A percentile compares a stretch with the other conserved stretches of the same genome.
These are phyloP conservation scores for Falcunculus frontatus DNA, from an alignment of 2,113 vertebrate species.

Conservation along the genomic window DNA sequence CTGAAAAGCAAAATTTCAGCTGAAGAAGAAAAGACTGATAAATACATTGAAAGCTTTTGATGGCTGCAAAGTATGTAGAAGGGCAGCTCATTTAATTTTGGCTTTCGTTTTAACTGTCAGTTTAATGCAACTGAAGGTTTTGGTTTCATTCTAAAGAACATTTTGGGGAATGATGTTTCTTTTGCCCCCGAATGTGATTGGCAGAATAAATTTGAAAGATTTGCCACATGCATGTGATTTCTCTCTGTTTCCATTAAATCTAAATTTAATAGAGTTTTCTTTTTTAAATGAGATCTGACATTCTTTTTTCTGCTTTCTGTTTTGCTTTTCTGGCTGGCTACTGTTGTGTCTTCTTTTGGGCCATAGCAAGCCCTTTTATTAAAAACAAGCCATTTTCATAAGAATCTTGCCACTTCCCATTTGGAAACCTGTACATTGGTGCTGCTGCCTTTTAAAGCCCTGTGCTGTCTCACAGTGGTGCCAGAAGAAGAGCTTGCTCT, in stretches of 20 bases:
- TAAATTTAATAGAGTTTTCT: not conserved
- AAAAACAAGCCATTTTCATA: not conserved
- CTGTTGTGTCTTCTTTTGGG: not conserved
- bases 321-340: not conserved
- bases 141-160: not conserved
- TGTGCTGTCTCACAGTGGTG: not conserved
- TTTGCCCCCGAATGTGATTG: not conserved
- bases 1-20: not conserved
- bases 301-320: not conserved
- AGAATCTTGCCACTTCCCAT: not conserved
- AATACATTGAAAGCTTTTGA: not conserved
- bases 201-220: not conserved
- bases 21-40: not conserved
- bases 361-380: not conserved
- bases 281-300: not conserved
- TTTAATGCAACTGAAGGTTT: not conserved
- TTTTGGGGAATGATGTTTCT: not conserved
- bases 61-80: not conserved
- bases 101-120: not conserved
- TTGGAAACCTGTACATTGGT: not conserved
- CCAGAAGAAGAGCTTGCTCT: not conserved
- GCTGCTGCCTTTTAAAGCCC: not conserved
- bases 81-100: not conserved
- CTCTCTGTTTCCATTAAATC: not conserved
- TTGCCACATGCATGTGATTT: not conserved